Evolutionary conservation across 2,888 invertebrate genomes (phyloP), one percentile per base, ranked within the genome.

Genomic region (Parascotia fuliginaria): DNA sequence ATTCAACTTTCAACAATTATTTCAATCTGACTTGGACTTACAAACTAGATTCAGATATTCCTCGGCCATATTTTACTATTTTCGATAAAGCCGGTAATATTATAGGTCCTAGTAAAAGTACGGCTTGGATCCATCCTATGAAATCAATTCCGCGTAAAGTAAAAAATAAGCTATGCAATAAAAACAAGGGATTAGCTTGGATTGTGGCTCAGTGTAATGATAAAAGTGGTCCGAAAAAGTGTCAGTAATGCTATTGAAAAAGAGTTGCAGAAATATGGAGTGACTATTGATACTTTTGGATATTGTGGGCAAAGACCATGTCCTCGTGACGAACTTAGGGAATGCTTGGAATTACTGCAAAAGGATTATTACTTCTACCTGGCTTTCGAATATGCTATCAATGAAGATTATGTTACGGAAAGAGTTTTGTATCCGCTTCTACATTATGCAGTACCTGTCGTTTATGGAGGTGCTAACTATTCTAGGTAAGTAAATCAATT

Each of bases 381-480:
- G 13, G 64, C 86, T 2, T 90, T 91, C 63, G 91, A 91, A 60
- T 85, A 83, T 51, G 81, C 83, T 0, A 22, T 84, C 0, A 62
- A 76, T 24, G 77, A 81, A 40, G 91, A 92, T 60, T 91, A 87
- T 46, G 87, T 90, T 7, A 84, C 89, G 0, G 89, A 88, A 44
- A 83, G 84, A 40, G 34, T 89, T 39, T 51, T 89, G 51, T 73
- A 85, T 60, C 78, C 93, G 1, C 70, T 93, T 39, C 92, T 93
- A 60, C 93, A 94, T 80, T 92, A 93, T 68, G 86, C 94, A 1
- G 89, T 95, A 12, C 95, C 95, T 0, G 92, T 95, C 22, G 95
- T 95, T 5, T 95, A 93, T 84, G 95, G 95, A 1, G 95, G 94
- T n/a, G 94, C 94, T 14, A 92, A 95, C 81, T 96, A 95, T 80